Evolutionary conservation across 2,113 vertebrate genomes (phyloP).

Genomic region (Mus musculus): GRCm39 chr2:61773001-61773500

Average conservation of each 20-base stretch:
- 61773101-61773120: neutral
- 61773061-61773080: neutral
- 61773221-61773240: neutral
- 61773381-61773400: neutral
- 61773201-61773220: neutral
- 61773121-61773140: neutral
- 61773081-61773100: neutral
- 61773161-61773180: neutral
- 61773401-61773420: neutral
- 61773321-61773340: neutral
- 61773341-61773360: neutral
- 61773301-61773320: neutral
- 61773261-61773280: neutral
- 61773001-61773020: slow-evolving; percentile 14
- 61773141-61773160: neutral
- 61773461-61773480: neutral
- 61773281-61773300: neutral
- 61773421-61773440: neutral
- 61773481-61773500: neutral
- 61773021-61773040: slow-evolving; percentile 37
- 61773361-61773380: neutral
- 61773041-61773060: neutral
- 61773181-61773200: neutral
- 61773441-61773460: neutral
- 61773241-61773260: neutral